phyloP scores from a whole-genome alignment of 92 coral and sea anemone genomes.

The Epizoanthus rinbou region DNA sequence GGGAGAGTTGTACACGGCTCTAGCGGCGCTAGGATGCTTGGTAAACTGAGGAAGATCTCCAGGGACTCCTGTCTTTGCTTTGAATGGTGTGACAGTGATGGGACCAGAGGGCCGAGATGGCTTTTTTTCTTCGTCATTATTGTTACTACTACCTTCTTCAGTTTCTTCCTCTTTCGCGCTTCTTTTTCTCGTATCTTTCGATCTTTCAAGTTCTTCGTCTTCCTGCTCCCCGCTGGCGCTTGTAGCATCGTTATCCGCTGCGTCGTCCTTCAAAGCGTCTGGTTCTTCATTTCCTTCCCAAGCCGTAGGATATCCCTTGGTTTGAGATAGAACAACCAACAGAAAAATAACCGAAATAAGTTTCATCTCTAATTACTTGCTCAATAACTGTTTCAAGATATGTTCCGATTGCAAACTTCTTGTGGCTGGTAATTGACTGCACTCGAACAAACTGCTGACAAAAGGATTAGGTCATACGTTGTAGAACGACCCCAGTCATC shows the following conservation, averaged over 20 bases:
- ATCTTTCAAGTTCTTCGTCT: not conserved
- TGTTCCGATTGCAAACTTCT: not conserved
- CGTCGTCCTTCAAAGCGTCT: not conserved
- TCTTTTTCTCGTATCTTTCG: conserved; percentile 5
- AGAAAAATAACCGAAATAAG: not conserved
- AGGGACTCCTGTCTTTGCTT: conserved; percentile 23
- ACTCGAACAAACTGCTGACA: not conserved
- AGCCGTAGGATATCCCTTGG: conserved; percentile 9
- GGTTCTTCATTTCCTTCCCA: conserved; percentile 9
- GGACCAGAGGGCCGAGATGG: conserved; percentile 12
- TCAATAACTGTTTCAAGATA: not conserved
- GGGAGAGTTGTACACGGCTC: not conserved
- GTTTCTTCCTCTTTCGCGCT: conserved; percentile 16
- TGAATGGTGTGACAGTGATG: conserved; percentile 33
- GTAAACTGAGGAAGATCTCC: conserved; percentile 8
- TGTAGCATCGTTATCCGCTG: not conserved
- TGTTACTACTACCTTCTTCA: conserved; percentile 2
- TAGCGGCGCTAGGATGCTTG: not conserved
- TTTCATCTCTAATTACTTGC: not conserved
- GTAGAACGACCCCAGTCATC: not conserved
- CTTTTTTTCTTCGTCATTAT: not conserved
- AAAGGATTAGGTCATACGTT: conserved; percentile 15
- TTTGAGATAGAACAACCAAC: not conserved
- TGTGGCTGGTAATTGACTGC: not conserved
- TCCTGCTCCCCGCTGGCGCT: conserved; percentile 28